A percentile compares a stretch with the other conserved stretches of the same genome.
Evolutionary conservation across 2,797 vertebrate species (phyloP).

Genomic region (Poeciliopsis turneri): DNA sequence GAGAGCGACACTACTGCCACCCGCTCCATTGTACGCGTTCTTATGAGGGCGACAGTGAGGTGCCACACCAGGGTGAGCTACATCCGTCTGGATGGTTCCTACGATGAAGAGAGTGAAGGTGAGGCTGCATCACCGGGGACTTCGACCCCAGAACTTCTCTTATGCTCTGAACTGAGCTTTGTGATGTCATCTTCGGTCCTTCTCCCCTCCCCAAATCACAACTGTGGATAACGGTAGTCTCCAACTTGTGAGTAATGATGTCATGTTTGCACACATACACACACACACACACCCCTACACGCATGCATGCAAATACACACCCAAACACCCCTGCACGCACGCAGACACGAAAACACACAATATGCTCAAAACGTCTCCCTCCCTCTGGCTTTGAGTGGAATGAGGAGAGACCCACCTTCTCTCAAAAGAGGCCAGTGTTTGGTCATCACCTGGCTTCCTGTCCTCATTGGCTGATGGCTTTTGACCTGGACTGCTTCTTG

Average conservation of each 20-base stretch:
- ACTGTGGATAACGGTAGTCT: conserved; percentile 81
- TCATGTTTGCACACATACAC: conserved; percentile 82
- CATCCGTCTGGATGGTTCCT: conserved; percentile 74
- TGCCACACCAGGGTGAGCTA: conserved; percentile 82
- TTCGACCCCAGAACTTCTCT: conserved; percentile 76
- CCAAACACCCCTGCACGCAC: conserved; percentile 40
- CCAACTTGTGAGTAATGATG: conserved; percentile 87
- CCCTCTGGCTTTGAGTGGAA: conserved; percentile 79
- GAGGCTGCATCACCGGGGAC: conserved; percentile 64
- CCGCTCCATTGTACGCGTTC: conserved; percentile 78
- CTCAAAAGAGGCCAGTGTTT: conserved; percentile 63
- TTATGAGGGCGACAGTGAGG: conserved; percentile 80
- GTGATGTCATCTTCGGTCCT: conserved; percentile 85
- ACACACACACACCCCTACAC: conserved; percentile 61
- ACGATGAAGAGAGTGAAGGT: conserved; percentile 71
- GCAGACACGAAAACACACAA: conserved; percentile 53
- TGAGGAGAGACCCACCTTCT: conserved; percentile 54
- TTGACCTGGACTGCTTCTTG: conserved; percentile 71
- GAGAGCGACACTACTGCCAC: conserved; percentile 59
- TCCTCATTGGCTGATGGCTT: conserved; percentile 67
- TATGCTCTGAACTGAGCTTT: conserved; percentile 84
- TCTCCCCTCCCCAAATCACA: conserved; percentile 81
- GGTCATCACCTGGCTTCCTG: conserved; percentile 56
- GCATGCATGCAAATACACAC: conserved; percentile 23
- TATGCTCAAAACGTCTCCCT: conserved; percentile 79